These are phyloP conservation scores for Alentia gelatinosa DNA, from an alignment of 2,888 invertebrate genomes.

Conservation along the genomic window DNA sequence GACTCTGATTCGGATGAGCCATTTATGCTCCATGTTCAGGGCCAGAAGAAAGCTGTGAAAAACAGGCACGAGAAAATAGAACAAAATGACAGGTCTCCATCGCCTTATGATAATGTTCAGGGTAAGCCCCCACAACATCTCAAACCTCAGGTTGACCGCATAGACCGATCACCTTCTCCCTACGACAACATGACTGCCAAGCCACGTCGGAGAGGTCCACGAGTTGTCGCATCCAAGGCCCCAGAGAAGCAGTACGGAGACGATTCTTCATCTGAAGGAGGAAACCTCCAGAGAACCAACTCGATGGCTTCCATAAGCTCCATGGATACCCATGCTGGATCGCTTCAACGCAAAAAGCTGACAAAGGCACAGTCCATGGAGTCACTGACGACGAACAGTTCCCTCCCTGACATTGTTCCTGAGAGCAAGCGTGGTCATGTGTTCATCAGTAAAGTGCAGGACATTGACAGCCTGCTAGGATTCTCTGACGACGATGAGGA, in stretches of 20 bases:
- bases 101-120: slow-evolving; percentile 62
- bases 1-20: slow-evolving; percentile 48
- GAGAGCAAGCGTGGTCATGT: slow-evolving; percentile 55
- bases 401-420: slow-evolving; percentile 62
- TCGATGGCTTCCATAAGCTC: slow-evolving; percentile 56
- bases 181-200: slow-evolving; percentile 56
- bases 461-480: slow-evolving; percentile 74
- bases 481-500: slow-evolving; percentile 71
- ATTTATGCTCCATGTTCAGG: slow-evolving; percentile 1
- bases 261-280: not conserved
- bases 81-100: slow-evolving; percentile 57
- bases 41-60: slow-evolving; percentile 30
- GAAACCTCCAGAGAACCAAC: slow-evolving; percentile 37
- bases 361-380: slow-evolving; percentile 59
- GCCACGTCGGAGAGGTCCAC: not conserved
- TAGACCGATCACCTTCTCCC: slow-evolving; percentile 59
- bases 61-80: slow-evolving; percentile 9
- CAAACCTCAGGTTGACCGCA: not conserved
- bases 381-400: slow-evolving; percentile 54
- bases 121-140: not conserved
- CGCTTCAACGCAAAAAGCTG: slow-evolving; percentile 52
- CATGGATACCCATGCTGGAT: slow-evolving; percentile 54
- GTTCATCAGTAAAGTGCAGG: slow-evolving; percentile 66
- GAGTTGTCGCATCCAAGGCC: not conserved
- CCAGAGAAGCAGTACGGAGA: not conserved